Evolutionary conservation across 2,888 invertebrate species (phyloP).

Genomic region (Linnaemya tessellans): DNA sequence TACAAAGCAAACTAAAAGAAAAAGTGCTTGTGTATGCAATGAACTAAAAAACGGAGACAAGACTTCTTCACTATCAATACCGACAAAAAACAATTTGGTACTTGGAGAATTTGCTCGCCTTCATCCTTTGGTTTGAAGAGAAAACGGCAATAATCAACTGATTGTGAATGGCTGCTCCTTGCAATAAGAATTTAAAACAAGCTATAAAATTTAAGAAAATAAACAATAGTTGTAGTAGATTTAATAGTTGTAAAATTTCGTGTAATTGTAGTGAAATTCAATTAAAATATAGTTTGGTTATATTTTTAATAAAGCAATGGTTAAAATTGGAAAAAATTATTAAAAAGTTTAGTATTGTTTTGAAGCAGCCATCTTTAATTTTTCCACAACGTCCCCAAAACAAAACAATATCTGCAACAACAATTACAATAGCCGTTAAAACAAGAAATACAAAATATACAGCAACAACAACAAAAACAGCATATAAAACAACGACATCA

Average conservation of each 20-base stretch:
- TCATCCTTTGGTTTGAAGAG: constrained; percentile 33
- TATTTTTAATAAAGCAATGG: constrained; percentile 24
- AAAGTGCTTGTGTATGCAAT: constrained; percentile 67
- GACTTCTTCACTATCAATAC: constrained; percentile 39
- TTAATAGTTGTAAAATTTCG: constrained; percentile 12
- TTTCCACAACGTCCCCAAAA: constrained; percentile 55
- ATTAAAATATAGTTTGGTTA: constrained; percentile 12
- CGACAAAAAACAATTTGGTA: constrained; percentile 36
- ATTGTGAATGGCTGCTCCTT: constrained; percentile 64
- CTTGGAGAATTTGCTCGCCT: constrained; percentile 16
- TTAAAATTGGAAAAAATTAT: constrained; percentile 9
- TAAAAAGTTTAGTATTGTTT: constrained; percentile 38
- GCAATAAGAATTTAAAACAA: constrained; percentile 32
- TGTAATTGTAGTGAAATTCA: constrained; percentile 23
- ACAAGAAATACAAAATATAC: constrained; percentile 74
- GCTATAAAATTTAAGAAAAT: constrained; percentile 23
- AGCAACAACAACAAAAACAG: constrained; percentile 31
- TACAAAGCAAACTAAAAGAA: constrained; percentile 61
- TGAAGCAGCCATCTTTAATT: constrained; percentile 63
- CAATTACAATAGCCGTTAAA: constrained; percentile 72
- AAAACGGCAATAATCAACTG: constrained; percentile 46
- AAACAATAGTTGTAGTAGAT: constrained; percentile 26
- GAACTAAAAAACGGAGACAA: constrained; percentile 60
- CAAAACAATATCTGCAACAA: constrained; percentile 69
- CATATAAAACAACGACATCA: constrained; percentile 35